Evolutionary conservation across 2,797 vertebrate species (phyloP), one percentile per base, ranked within the genome.

Genomic region (Falco berigora): DNA sequence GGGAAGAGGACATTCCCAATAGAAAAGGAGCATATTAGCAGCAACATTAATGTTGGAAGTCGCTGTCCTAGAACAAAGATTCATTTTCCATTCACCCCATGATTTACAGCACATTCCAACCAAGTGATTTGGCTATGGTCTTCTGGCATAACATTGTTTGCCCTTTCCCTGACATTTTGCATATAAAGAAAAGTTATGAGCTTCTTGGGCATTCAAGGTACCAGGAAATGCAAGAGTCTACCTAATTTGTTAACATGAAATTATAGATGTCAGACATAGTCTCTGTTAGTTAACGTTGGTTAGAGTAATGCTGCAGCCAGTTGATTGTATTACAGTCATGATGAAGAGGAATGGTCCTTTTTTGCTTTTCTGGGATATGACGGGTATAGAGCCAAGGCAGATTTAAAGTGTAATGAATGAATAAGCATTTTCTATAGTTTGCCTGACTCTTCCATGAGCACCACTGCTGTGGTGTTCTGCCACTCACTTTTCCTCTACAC

Each of bases 141-240:
- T 96, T 96, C 93, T 97, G 95, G 93, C 94, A 95, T 96, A 97
- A 97, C 97, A 97, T 96, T 96, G 94, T 96, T 96, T 97, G 96
- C 95, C 96, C 96, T 97, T 97, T 97, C 94, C 34, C 49, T 97
- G 96, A 97, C 96, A 72, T 95, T 96, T 92, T 95, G 92, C 96
- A 96, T 96, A 96, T 97, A 96, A 97, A 97, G 88, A 96, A 96
- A 97, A 97, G 88, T 97, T 96, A 96, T 96, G 94, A 95, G 95
- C 95, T 97, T 96, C 94, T 97, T 96, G 90, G 95, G 94, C 81
- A 94, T 96, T 96, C 92, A 83, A 96, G 95, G 95, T 97, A 97
- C 96, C 96, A 96, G 96, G 96, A 96, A 97, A 97, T 95, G 95
- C 94, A 93, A 64, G 88, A 97, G 56, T 95, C 88, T 96, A 91